Conservation (phyloP, 1,140 invertebrate genomes). For the Ips typographus region DNA sequence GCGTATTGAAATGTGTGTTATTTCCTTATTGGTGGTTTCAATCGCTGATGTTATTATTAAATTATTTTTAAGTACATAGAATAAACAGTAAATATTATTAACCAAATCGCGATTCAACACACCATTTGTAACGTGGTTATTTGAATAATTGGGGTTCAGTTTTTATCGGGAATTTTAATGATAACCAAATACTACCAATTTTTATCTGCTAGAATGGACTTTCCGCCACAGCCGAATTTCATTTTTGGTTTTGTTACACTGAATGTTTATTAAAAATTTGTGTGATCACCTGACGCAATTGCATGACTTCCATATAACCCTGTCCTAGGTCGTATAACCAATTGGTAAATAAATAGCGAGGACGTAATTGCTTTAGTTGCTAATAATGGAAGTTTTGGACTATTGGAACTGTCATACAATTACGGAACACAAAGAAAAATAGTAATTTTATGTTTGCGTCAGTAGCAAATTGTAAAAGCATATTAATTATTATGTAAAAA, state of each 20-base stretch:
- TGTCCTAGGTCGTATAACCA: no score
- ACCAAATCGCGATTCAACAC: background rate
- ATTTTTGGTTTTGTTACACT: no score
- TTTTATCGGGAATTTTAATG: constrained; percentile 4
- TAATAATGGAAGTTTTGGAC: no score
- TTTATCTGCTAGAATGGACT: no score
- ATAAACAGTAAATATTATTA: constrained; percentile 5
- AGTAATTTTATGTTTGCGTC: background rate
- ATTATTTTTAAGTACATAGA: background rate
- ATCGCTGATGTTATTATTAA: background rate
- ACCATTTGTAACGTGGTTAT: background rate
- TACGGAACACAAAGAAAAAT: background rate
- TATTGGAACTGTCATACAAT: background rate
- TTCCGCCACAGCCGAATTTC: no score
- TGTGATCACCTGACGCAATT: no score
- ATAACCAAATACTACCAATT: background rate
- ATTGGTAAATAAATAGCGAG: no score
- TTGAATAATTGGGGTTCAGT: constrained; percentile 3
- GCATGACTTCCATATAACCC: no score
- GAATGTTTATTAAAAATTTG: no score
- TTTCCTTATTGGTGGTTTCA: no score
- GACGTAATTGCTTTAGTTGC: no score
- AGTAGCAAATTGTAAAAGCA: constrained; percentile 9
- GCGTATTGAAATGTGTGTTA: no score
- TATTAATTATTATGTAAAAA: constrained; percentile 22